These are phyloP conservation scores for Hirtodrosophila confusa DNA, from an alignment of 2,888 invertebrate genomes.

Conservation along the genomic window DNA sequence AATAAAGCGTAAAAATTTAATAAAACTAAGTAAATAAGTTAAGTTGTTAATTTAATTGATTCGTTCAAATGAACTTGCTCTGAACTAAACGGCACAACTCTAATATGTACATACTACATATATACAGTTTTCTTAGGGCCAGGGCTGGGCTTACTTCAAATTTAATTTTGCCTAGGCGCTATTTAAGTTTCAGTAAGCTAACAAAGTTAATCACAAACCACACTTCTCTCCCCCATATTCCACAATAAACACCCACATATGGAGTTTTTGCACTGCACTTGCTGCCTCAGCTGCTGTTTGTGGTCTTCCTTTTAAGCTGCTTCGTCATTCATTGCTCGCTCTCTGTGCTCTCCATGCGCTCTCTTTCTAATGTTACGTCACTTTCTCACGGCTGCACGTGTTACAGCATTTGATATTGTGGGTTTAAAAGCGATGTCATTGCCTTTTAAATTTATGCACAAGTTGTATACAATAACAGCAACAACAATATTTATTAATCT, in stretches of 20 bases:
- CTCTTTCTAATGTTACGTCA: constrained; percentile 78
- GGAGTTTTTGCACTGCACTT: constrained; percentile 26
- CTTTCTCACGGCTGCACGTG: constrained; percentile 75
- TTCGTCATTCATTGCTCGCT: constrained; percentile 32
- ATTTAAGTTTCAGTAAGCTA: constrained; percentile 18
- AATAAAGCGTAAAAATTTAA: too few relatives aligned
- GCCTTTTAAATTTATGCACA: constrained; percentile 61
- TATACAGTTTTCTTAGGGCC: constrained; percentile 1
- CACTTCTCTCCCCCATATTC: not conserved
- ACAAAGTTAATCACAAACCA: constrained; percentile 14
- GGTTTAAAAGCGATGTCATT: constrained; percentile 52
- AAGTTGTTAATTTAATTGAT: too few relatives aligned
- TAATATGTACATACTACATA: not conserved
- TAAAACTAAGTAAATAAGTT: too few relatives aligned
- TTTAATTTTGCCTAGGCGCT: constrained; percentile 14
- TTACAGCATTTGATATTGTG: constrained; percentile 32
- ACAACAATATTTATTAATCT: not conserved
- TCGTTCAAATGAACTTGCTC: too few relatives aligned
- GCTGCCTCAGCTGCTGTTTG: constrained; percentile 29
- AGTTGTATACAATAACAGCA: constrained; percentile 15
- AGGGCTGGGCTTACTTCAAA: constrained; percentile 8
- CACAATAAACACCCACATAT: constrained; percentile 14
- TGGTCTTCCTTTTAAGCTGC: constrained; percentile 27
- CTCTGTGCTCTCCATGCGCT: constrained; percentile 29
- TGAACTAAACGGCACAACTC: too few relatives aligned